A percentile compares a stretch with the other conserved stretches of the same genome.
These are phyloP conservation scores for Nephrotoma flavescens DNA, from an alignment of 2,888 invertebrate genomes.

Conservation along the genomic window DNA sequence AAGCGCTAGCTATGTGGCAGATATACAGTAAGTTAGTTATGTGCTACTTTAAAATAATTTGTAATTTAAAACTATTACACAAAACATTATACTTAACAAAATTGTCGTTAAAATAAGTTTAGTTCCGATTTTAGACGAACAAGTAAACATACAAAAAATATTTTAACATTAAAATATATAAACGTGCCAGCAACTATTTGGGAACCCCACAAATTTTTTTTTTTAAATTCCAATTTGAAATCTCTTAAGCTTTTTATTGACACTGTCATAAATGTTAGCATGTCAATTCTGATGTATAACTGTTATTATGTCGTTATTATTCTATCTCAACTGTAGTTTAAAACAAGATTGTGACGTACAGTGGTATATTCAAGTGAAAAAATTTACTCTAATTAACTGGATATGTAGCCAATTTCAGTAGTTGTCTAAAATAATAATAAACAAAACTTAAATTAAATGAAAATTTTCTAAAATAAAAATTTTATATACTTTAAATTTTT, in stretches of 20 bases:
- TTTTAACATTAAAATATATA: too few species aligned
- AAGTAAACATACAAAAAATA: background rate
- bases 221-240: too few species aligned
- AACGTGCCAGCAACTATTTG: too few species aligned
- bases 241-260: too few species aligned
- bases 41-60: background rate
- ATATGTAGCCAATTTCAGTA: background rate
- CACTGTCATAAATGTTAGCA: background rate
- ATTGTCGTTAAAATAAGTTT: background rate
- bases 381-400: background rate
- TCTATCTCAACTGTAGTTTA: background rate
- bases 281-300: background rate
- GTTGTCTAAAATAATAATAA: background rate
- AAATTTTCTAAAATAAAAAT: background rate
- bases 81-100: background rate
- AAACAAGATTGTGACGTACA: background rate
- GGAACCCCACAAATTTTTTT: too few species aligned
- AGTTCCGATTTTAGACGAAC: background rate
- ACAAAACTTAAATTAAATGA: background rate
- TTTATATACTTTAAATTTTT: conserved; percentile 10
- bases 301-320: background rate
- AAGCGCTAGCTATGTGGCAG: background rate
- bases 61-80: background rate
- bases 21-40: background rate
- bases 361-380: background rate